Conservation (phyloP, 2,888 invertebrate genomes). For the Drosophila maculinotata region DNA sequence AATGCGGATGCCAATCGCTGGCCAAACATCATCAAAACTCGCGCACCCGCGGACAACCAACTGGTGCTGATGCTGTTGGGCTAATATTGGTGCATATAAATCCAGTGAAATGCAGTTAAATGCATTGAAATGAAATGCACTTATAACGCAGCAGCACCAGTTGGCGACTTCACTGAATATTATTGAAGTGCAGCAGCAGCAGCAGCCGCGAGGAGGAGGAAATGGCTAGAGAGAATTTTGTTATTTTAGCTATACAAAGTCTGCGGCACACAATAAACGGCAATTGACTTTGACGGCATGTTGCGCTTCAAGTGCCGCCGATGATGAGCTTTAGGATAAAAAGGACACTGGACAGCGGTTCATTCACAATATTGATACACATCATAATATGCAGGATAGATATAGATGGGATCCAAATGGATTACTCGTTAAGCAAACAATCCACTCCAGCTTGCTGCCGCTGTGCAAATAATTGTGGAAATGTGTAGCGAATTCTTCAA, state of each 20-base stretch:
- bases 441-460: constrained; percentile 12
- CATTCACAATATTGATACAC: constrained; percentile 48
- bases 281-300: constrained; percentile 51
- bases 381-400: constrained; percentile 22
- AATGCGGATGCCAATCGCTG: constrained; percentile 54
- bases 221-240: constrained; percentile 52
- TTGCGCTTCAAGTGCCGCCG: constrained; percentile 20
- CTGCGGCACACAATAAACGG: constrained; percentile 77
- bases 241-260: constrained; percentile 81
- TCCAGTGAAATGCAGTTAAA: constrained; percentile 50
- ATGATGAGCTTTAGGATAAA: constrained; percentile 17
- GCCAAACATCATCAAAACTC: constrained; percentile 78
- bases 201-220: not conserved
- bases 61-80: constrained; percentile 33
- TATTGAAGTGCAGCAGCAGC: constrained; percentile 54
- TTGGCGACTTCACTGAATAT: constrained; percentile 43
- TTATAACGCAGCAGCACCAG: constrained; percentile 42
- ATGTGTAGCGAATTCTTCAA: constrained; percentile 40
- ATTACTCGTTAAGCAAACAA: constrained; percentile 45
- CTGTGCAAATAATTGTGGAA: constrained; percentile 66
- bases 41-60: constrained; percentile 33
- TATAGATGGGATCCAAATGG: constrained; percentile 24
- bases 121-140: constrained; percentile 69
- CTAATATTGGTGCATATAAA: constrained; percentile 80
- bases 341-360: constrained; percentile 23